Evolutionary conservation across 2,888 invertebrate species (phyloP).

Genomic region (Graphium colonna): DNA sequence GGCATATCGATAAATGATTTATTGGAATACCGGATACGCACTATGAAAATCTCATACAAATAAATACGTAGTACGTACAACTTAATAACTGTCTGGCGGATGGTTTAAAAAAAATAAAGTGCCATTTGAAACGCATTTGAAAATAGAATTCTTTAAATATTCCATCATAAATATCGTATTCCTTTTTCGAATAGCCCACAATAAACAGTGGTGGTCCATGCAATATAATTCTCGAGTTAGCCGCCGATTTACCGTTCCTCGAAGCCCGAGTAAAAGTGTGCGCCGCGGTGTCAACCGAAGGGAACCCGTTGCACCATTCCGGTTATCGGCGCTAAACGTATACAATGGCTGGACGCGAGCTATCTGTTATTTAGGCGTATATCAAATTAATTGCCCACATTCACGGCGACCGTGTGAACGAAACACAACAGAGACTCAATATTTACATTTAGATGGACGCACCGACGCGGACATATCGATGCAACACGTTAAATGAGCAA

Average conservation of each 20-base stretch:
- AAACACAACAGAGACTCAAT: not conserved
- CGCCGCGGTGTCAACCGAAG: slow-evolving; percentile 10
- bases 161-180: too few relatives aligned
- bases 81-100: too few relatives aligned
- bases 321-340: slow-evolving; percentile 9
- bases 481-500: not conserved
- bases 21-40: slow-evolving; percentile 11
- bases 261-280: too few relatives aligned
- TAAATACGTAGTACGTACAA: too few relatives aligned
- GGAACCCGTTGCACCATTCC: slow-evolving; percentile 10
- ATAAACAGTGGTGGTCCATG: too few relatives aligned
- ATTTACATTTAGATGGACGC: not conserved
- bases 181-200: too few relatives aligned
- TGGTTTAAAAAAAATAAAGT: too few relatives aligned
- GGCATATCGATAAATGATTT: too few relatives aligned
- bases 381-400: slow-evolving; percentile 11
- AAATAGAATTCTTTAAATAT: too few relatives aligned
- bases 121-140: too few relatives aligned
- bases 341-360: slow-evolving; percentile 4
- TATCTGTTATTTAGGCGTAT: slow-evolving; percentile 7
- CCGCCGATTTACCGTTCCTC: not conserved
- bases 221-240: not conserved
- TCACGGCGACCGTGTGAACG: slow-evolving; percentile 8
- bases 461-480: not conserved
- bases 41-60: too few relatives aligned